Evolutionary conservation across 1,140 invertebrate species (phyloP).

Genomic region (Pseudobourletiella spinata): DNA sequence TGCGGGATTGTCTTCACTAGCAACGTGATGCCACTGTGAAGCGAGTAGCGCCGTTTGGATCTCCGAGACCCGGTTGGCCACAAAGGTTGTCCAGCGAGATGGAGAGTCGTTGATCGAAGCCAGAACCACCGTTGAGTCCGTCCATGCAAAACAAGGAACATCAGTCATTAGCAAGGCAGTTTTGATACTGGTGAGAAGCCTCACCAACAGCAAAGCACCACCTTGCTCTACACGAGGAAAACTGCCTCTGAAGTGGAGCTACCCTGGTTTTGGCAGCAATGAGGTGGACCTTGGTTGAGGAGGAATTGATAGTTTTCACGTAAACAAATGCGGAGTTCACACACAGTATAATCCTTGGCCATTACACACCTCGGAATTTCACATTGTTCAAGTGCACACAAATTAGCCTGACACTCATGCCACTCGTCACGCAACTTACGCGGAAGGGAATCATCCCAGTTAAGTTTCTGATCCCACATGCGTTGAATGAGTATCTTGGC

Average conservation of each 20-base stretch:
- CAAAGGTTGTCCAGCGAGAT: background rate
- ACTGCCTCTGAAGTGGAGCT: too few species aligned
- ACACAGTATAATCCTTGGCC: too few species aligned
- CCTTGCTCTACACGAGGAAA: background rate
- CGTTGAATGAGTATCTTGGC: too few species aligned
- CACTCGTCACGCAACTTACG: too few species aligned
- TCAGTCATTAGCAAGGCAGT: background rate
- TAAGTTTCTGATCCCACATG: too few species aligned
- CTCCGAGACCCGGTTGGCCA: background rate
- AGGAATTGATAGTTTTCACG: too few species aligned
- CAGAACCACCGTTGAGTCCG: background rate
- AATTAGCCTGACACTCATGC: too few species aligned
- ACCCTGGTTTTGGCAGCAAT: background rate
- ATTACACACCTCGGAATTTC: too few species aligned
- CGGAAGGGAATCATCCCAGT: too few species aligned
- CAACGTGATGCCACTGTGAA: background rate
- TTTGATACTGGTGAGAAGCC: background rate
- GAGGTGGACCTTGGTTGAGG: background rate
- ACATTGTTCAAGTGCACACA: too few species aligned
- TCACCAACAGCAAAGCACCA: background rate
- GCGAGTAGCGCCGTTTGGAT: background rate
- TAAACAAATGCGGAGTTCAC: too few species aligned
- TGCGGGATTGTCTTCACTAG: background rate
- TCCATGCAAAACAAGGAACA: too few species aligned
- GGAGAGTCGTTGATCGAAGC: background rate